Conservation (phyloP, 2,888 invertebrate genomes). For the Apamea sordens region DNA sequence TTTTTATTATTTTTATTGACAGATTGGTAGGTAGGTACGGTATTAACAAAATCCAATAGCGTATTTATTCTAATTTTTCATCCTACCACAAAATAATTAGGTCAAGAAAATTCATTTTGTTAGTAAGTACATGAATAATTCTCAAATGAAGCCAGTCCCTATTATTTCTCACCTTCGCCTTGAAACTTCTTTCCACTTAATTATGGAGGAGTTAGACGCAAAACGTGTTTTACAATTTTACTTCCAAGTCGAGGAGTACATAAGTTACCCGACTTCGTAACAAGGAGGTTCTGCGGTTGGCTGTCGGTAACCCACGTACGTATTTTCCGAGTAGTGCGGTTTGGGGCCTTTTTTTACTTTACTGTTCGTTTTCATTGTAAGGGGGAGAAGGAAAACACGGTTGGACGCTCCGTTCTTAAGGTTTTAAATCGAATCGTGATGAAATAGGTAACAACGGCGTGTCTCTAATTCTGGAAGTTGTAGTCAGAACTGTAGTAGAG, state of each 20-base stretch:
- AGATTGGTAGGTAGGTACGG: neutral
- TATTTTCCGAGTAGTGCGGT: neutral
- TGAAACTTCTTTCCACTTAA: constrained; percentile 38
- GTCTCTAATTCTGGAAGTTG: neutral
- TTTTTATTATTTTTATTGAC: neutral
- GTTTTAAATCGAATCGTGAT: neutral
- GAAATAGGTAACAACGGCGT: neutral
- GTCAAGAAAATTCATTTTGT: neutral
- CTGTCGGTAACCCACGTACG: neutral
- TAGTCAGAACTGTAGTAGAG: neutral
- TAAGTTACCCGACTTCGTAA: constrained; percentile 21
- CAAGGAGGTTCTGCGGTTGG: constrained; percentile 8
- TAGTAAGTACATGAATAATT: constrained; percentile 26
- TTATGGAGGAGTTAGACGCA: constrained; percentile 28
- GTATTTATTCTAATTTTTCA: neutral
- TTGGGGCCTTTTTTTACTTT: neutral
- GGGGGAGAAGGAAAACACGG: neutral
- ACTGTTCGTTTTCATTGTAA: neutral
- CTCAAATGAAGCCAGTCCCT: neutral
- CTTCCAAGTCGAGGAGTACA: constrained; percentile 26
- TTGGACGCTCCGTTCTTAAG: neutral
- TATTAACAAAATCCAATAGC: no score
- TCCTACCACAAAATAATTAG: neutral
- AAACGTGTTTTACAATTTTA: constrained; percentile 34
- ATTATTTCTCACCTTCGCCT: constrained; percentile 30